Base-by-base conservation (phyloP, 1,140 invertebrate genomes). In the Trichomalopsis sarcophagae region DNA sequence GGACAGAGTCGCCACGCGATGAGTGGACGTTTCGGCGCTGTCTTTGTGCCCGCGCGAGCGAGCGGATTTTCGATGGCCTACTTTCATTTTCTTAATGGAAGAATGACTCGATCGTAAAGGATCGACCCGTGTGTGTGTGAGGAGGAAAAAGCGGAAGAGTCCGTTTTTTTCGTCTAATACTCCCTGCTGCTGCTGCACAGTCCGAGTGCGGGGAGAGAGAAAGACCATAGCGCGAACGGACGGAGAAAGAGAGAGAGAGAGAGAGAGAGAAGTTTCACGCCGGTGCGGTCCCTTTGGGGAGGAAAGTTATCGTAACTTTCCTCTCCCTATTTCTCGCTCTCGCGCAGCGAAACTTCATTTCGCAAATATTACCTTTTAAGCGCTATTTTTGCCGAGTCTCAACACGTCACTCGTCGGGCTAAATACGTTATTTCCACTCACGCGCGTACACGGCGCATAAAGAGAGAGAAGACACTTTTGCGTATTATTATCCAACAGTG, bases 11-110 rank as follows among this genome's bases (percentile, higher is more conserved):
- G 30, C 27, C 7, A 44, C 66, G 14, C 82, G 76, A 77, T 66
- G 82, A 84, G 82, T 84, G 82, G 82, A 79, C 82, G 30, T 71
- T 62, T 83, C 81, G 30, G 66, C 71, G 50, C 47, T 10, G 62
- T 33, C 33, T 33, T 33, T 33, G 47, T 40, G 47, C 1, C 33
- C 33, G 33, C 33, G 2, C 33, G 33, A 3, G 33, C 21, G 36
- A 55, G 23, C 36, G 55, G n/a, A 55, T 71, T 66, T 73, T 80
- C 83, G 68, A 50, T 82, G 85, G 81, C 85, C 76, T 44, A 86
- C 75, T 82, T 86, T 86, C 81, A 86, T 86, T 86, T 83, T 78
- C 79, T 78, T 85, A 85, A 85, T 85, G 80, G 84, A 77, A 23
- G 79, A 85, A 68, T 68, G 79, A 81, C 71, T 81, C 14, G 27